Evolutionary conservation across 2,888 invertebrate genomes (phyloP), one percentile per base, ranked within the genome.

Genomic region (Metopia argyrocephala): DNA sequence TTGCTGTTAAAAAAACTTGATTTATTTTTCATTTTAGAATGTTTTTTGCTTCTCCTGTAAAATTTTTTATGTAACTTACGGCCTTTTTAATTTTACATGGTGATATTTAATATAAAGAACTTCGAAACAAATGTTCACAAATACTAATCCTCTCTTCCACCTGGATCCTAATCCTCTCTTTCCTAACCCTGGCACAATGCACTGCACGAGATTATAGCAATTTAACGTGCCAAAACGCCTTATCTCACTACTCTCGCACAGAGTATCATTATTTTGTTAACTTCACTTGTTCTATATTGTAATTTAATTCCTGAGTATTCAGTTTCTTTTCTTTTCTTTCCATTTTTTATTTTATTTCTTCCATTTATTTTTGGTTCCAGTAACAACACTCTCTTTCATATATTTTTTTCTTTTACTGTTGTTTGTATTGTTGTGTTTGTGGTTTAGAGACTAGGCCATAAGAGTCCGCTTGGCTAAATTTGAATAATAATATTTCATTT

Each of bases 401-500:
- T 12, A 31, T 31, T 31, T 1, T 7, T 50, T 27, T 7, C 9
- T 23, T 54, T 27, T 52, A 27, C 18, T 27, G 5, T 28, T 57
- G 27, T n/a, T 48, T 48, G 3, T 31, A 9, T 15, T 50, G 23
- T 66, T n/a, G 66, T 66, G 66, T 31, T 70, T 70, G 76, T 65
- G 64, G 69, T 70, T 57, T 54, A 71, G 59, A 57, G 65, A 71
- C 70, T 54, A 71, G 52, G 65, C 59, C 65, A 64, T 59, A 61
- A 71, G 78, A 76, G 76, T 65, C 70, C 69, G 76, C 76, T 59
- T 76, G 59, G 59, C 15, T 59, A 76, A 78, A 78, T 78, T 70
- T 78, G 64, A 71, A 78, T 71, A 71, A n/a, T n/a, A n/a, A 78
- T 78, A 71, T 78, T 78, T 78, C 65, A 78, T 78, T 78, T 61